These are phyloP conservation scores for Accipiter cooperii DNA, from an alignment of 2,113 vertebrate genomes.

Conservation along the genomic window DNA sequence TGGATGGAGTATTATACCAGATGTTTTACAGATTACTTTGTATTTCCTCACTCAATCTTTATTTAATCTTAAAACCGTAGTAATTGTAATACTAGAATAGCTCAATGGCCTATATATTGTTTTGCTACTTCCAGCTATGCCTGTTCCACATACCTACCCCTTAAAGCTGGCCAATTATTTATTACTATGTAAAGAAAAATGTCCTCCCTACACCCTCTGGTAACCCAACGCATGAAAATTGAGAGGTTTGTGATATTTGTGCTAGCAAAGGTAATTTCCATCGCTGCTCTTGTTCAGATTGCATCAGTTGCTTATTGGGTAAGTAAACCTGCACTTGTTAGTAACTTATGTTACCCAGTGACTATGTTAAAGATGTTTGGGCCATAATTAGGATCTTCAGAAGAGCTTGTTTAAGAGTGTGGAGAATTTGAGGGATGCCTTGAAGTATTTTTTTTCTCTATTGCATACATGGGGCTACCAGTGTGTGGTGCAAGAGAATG, in stretches of 20 bases:
- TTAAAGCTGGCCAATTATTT: neutral
- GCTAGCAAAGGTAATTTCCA: neutral
- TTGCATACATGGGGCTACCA: neutral
- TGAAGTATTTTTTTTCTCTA: neutral
- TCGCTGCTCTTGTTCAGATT: neutral
- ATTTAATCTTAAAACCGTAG: constrained; percentile 23
- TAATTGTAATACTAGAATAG: neutral
- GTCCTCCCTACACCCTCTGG: neutral
- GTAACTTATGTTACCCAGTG: neutral
- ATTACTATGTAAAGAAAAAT: neutral
- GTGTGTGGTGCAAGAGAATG: neutral
- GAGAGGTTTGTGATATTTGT: neutral
- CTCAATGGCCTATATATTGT: neutral
- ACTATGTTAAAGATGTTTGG: neutral
- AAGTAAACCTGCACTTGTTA: neutral
- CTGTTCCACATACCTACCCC: neutral
- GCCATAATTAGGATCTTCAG: neutral
- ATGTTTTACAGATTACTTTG: constrained; percentile 37
- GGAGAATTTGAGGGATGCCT: neutral
- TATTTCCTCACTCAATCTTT: neutral
- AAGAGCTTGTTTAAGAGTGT: neutral
- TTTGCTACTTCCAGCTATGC: neutral
- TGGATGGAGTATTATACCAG: neutral
- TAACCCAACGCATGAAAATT: neutral
- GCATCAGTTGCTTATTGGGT: too few relatives aligned